Evolutionary conservation across 2,888 invertebrate species (phyloP), one percentile per base, ranked within the genome.

Genomic region (Chloroclysta siterata): DNA sequence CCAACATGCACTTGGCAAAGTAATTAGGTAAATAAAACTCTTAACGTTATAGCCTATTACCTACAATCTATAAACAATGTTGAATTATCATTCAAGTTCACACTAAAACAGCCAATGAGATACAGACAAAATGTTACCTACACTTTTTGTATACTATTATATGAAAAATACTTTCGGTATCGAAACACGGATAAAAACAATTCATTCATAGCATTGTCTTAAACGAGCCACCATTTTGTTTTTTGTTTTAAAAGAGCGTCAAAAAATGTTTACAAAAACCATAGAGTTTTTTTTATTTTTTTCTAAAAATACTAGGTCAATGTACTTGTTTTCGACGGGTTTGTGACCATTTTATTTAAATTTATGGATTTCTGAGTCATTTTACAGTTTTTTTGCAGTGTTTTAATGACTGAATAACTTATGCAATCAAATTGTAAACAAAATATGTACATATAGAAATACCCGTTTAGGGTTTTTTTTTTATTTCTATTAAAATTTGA

Each of bases 271-370:
- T 78, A 76, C 72, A 76, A 70, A 67, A 68, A 70, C 63, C 47
- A 56, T 55, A 57, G 55, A 60, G 66, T 68, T 77, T 76, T 77
- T 75, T 72, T 52, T 11, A 11, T 69, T 70, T 70, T 79, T 77
- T 70, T 56, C 59, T 59, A 60, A 74, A 79, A 82, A 79, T 81
- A 80, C 80, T 89, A 77, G 89, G 89, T 89, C 88, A 90, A 79
- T 82, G 79, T 82, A 84, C 83, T 81, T 83, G 65, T 84, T 53
- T 87, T 83, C 7, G 79, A 78, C 79, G 71, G 76, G 81, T 82
- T 80, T 80, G 64, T 68, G 72, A 70, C 74, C 65, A 72, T 75
- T 80, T 77, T 81, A 83, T 86, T 80, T 71, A 79, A 80, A 80
- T 80, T 55, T 13, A 29, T 29, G 29, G 39, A 59, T 56, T 63